Percentiles rank a stretch among this genome's conserved stretches.
These are phyloP conservation scores for Limnodromus scolopaceus DNA, from an alignment of 2,797 vertebrate species.

Conservation along the genomic window DNA sequence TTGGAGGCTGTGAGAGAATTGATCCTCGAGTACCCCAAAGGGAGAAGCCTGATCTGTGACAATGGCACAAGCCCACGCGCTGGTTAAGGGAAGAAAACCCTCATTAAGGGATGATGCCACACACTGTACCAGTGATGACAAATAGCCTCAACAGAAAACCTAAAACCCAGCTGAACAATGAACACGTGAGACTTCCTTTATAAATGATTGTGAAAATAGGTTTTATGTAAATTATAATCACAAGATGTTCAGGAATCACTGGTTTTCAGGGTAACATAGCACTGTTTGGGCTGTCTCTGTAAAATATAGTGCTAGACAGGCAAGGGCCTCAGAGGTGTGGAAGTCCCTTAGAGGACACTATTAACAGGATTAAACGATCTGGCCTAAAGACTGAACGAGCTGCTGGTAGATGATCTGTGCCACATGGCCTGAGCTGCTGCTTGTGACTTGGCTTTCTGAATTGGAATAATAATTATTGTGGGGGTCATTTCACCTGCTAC, in stretches of 20 bases:
- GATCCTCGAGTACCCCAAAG: neutral
- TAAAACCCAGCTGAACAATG: neutral
- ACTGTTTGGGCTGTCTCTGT: neutral
- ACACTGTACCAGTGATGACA: neutral
- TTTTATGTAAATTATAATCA: neutral
- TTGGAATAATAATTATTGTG: neutral
- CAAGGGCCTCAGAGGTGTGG: neutral
- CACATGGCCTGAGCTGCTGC: conserved; percentile 16
- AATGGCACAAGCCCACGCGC: neutral
- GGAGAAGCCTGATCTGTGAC: neutral
- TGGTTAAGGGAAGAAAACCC: neutral
- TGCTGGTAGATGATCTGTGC: conserved; percentile 17
- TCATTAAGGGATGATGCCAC: neutral
- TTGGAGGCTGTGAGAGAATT: neutral
- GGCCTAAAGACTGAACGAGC: neutral
- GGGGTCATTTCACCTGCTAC: neutral
- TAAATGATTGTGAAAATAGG: neutral
- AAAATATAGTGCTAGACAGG: neutral
- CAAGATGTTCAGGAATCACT: neutral
- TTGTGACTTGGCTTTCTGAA: neutral
- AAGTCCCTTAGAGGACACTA: neutral
- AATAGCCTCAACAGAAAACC: neutral
- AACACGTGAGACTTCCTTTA: neutral
- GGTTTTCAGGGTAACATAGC: neutral
- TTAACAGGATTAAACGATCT: conserved; percentile 25